A percentile compares a stretch with the other conserved stretches of the same genome.
These are phyloP conservation scores for Echinometra lucunter DNA, from an alignment of 53 echinoderm and acorn worm genomes.

Conservation along the genomic window DNA sequence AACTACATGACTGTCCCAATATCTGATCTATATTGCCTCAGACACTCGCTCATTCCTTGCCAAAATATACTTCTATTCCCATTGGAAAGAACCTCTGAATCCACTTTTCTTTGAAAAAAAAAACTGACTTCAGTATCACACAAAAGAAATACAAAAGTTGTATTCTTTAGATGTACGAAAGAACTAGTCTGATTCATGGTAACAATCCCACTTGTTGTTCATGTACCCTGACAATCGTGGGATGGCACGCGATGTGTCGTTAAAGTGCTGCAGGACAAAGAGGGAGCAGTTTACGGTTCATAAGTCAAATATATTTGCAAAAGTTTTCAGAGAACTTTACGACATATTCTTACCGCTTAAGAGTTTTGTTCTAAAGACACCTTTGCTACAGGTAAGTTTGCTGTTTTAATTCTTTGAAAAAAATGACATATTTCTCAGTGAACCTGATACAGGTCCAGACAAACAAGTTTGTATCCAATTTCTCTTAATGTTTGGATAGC, in stretches of 20 bases:
- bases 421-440: too few relatives aligned
- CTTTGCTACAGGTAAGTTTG: not conserved
- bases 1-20: too few relatives aligned
- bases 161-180: not conserved
- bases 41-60: too few relatives aligned
- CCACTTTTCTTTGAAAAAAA: not conserved
- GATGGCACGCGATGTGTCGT: slow-evolving; percentile 27
- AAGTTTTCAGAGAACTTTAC: not conserved
- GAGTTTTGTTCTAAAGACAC: not conserved
- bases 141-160: not conserved
- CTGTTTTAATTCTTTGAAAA: not conserved
- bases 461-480: too few relatives aligned
- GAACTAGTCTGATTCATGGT: not conserved
- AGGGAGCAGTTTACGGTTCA: not conserved
- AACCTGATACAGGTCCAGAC: too few relatives aligned
- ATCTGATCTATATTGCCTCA: too few relatives aligned
- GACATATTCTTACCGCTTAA: too few relatives aligned
- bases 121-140: not conserved
- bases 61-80: not conserved
- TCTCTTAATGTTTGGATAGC: too few relatives aligned
- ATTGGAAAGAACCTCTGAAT: not conserved
- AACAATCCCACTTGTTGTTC: not conserved
- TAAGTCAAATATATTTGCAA: not conserved
- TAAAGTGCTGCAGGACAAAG: not conserved
- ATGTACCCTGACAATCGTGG: not conserved